phyloP scores from a whole-genome alignment of 2,113 vertebrate species.

The Aspiorhynchus laticeps region DNA sequence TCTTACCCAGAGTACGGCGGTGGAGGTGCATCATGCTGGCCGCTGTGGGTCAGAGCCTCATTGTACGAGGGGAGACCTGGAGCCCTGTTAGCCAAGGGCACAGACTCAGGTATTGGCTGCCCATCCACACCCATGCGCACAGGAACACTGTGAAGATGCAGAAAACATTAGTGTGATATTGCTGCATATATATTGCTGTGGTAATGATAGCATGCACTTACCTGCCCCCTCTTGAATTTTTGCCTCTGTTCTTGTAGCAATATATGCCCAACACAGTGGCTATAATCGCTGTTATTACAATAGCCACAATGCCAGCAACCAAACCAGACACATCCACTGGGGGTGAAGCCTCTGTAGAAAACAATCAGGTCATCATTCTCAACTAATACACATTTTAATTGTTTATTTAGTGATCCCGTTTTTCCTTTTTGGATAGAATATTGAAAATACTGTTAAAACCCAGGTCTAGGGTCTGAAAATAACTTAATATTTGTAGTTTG shows the following conservation, averaged over 20 bases:
- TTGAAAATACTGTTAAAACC: not conserved
- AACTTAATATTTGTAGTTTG: not conserved
- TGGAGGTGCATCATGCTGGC: conserved; percentile 84
- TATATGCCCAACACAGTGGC: conserved; percentile 71
- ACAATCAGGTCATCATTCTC: not conserved
- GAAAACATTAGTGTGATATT: not conserved
- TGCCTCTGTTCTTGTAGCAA: conserved; percentile 69
- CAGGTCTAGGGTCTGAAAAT: no score
- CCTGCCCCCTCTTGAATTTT: conserved; percentile 51
- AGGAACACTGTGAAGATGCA: conserved; percentile 60
- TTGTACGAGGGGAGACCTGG: conserved; percentile 84
- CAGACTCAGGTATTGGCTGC: conserved; percentile 55
- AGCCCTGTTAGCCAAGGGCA: conserved; percentile 64
- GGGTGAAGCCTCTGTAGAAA: conserved; percentile 44
- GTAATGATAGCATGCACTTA: conserved; percentile 46
- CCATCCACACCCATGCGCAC: conserved; percentile 68
- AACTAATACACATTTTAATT: not conserved
- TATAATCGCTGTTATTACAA: conserved; percentile 59
- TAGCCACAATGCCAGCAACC: conserved; percentile 71
- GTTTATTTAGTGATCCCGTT: not conserved
- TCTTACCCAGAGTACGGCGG: conserved; percentile 85
- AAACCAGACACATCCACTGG: conserved; percentile 70
- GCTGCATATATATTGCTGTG: conserved; percentile 8
- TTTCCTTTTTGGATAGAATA: not conserved
- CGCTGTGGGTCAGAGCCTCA: conserved; percentile 78